phyloP scores from a whole-genome alignment of 1,140 invertebrate species.

The Sinella curviseta region DNA sequence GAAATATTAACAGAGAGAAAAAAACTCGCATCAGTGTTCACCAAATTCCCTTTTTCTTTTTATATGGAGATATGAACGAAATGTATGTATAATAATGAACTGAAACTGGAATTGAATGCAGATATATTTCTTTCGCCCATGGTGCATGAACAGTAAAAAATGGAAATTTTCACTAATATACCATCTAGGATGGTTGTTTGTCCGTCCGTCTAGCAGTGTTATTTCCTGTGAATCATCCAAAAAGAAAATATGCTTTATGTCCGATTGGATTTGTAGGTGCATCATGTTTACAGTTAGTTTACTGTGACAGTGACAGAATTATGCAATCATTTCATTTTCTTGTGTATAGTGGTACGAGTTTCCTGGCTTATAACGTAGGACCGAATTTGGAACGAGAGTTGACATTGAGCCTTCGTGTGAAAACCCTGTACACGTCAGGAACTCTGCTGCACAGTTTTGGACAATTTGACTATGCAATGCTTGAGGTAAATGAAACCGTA shows the following conservation, averaged over 20 bases:
- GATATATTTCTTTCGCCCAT: too few relatives aligned
- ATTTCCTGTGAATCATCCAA: too few relatives aligned
- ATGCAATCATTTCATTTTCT: not conserved
- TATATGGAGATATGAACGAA: too few relatives aligned
- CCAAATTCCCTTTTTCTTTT: not conserved
- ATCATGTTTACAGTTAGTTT: not conserved
- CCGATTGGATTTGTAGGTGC: not conserved
- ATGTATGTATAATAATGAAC: too few relatives aligned
- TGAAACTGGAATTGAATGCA: too few relatives aligned
- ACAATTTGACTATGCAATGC: slow-evolving; percentile 81
- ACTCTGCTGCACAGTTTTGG: slow-evolving; percentile 83
- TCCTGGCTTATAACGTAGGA: slow-evolving; percentile 52
- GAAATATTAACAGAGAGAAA: not conserved
- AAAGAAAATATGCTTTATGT: too few relatives aligned
- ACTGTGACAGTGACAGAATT: not conserved
- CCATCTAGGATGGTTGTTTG: too few relatives aligned
- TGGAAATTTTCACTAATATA: too few relatives aligned
- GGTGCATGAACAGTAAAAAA: too few relatives aligned
- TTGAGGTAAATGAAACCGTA: slow-evolving; percentile 65
- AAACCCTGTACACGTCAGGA: slow-evolving; percentile 81
- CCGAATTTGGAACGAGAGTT: slow-evolving; percentile 73
- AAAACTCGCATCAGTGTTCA: not conserved
- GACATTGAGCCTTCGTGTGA: slow-evolving; percentile 73
- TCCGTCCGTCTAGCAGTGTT: too few relatives aligned
- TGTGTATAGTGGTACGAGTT: slow-evolving; percentile 41